These are phyloP conservation scores for Mythimna albipuncta DNA, from an alignment of 2,888 invertebrate species.

Conservation along the genomic window DNA sequence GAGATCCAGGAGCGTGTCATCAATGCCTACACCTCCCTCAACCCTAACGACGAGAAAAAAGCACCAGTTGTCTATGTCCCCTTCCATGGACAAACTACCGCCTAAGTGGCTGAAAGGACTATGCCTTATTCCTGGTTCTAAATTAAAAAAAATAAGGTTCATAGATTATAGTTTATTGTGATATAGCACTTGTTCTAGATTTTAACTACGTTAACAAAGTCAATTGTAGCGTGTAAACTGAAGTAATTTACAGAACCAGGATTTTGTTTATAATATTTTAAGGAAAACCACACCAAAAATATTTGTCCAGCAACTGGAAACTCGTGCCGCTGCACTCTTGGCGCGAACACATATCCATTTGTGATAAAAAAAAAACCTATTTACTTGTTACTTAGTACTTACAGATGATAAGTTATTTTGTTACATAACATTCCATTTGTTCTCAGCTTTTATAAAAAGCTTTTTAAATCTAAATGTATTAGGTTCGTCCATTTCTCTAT, in stretches of 20 bases:
- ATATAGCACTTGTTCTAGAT: slow-evolving; percentile 23
- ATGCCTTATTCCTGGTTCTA: slow-evolving; percentile 39
- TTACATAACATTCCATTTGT: slow-evolving; percentile 14
- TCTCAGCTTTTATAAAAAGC: slow-evolving; percentile 8
- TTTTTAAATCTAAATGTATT: slow-evolving; percentile 3
- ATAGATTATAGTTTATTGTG: slow-evolving; percentile 28
- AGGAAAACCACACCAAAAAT: slow-evolving; percentile 3
- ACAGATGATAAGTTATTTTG: no score
- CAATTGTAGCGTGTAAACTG: slow-evolving; percentile 36
- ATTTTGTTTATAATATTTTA: slow-evolving; percentile 13
- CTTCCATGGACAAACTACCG: slow-evolving; percentile 84
- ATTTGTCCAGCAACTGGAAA: background rate
- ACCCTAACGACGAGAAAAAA: slow-evolving; percentile 81
- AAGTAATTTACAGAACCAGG: slow-evolving; percentile 29
- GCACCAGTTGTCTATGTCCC: slow-evolving; percentile 87
- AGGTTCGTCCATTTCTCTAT: background rate
- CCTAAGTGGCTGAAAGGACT: slow-evolving; percentile 67
- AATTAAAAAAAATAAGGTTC: slow-evolving; percentile 21
- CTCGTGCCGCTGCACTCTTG: background rate
- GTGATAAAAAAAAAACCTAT: slow-evolving; percentile 23
- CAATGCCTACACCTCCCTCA: slow-evolving; percentile 86
- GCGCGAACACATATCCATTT: slow-evolving; percentile 20
- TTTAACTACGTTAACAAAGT: slow-evolving; percentile 15
- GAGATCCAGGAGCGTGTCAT: slow-evolving; percentile 92
- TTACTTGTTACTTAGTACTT: no score